Evolutionary conservation across 2,797 vertebrate genomes (phyloP), one percentile per base, ranked within the genome.

Genomic region (Myotis daubentonii): DNA sequence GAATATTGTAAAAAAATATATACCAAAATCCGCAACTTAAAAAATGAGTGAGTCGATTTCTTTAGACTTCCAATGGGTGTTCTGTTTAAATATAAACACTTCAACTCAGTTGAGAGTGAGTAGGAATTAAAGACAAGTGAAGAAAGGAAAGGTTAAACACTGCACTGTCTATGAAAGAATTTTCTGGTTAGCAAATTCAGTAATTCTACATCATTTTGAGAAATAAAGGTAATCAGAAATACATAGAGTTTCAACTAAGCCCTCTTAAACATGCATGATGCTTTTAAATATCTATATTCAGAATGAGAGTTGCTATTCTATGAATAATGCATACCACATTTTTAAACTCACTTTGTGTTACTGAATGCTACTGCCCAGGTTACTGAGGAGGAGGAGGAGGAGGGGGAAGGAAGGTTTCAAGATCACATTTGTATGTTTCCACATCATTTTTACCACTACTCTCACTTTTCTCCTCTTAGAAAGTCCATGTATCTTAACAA

Each of bases 171-270:
- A 6, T 66, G 76, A 66, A 87, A 95, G 33, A 22, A 75, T 66
- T 87, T 94, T 83, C 88, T 80, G 72, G 65, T 87, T 81, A 87
- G 36, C 49, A 93, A 38, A 9, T 68, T 74, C 62, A 68, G 90
- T 13, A 94, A 78, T 89, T n/a, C 13, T 79, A 47, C 38, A 79
- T 53, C 51, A 84, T 25, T 94, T 93, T 82, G 68, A 86, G 62
- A 95, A 89, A 89, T 17, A 81, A 83, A 79, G 74, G 66, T 19
- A 8, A 72, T 60, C 16, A 91, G 55, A 94, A 91, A 51, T 51
- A 53, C 28, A 60, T 15, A 86, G 23, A 65, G 25, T 84, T 94
- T 95, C 65, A 87, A 22, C 38, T 75, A 89, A 89, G 44, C 2
- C 33, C 76, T 83, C 17, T 78, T 51, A 75, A 82, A 57, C 15